phyloP scores from a whole-genome alignment of 2,888 invertebrate genomes.

The Drosophila eohydei region DNA sequence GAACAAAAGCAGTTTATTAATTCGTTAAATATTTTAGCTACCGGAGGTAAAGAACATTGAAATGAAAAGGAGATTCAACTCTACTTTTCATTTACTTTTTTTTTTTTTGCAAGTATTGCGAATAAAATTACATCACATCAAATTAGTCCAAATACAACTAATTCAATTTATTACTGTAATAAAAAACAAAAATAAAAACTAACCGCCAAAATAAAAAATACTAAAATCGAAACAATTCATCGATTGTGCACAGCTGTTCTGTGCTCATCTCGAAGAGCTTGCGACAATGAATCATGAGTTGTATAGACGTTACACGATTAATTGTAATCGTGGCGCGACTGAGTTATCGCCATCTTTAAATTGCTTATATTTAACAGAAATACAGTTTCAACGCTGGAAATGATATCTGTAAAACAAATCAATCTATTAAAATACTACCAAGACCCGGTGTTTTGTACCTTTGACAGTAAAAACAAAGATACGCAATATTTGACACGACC shows the following conservation, averaged over 20 bases:
- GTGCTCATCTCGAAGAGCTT: background rate
- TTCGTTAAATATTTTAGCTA: background rate
- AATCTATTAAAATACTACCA: background rate
- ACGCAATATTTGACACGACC: background rate
- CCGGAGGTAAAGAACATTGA: background rate
- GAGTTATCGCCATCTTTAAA: background rate
- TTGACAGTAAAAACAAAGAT: background rate
- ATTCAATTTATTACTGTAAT: background rate
- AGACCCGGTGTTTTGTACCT: background rate
- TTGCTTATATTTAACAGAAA: background rate
- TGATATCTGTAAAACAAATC: background rate
- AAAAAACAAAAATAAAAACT: background rate
- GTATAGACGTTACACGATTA: background rate
- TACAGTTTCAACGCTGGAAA: background rate
- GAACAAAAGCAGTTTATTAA: background rate
- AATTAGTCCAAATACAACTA: background rate
- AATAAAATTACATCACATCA: no score
- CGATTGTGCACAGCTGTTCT: background rate
- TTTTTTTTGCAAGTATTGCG: background rate
- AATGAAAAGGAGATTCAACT: background rate
- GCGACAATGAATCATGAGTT: background rate
- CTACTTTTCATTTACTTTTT: background rate
- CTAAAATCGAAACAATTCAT: background rate
- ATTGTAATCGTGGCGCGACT: background rate
- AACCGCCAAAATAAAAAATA: background rate